phyloP scores from a whole-genome alignment of 2,113 vertebrate species.

The Corythaeola cristata region DNA sequence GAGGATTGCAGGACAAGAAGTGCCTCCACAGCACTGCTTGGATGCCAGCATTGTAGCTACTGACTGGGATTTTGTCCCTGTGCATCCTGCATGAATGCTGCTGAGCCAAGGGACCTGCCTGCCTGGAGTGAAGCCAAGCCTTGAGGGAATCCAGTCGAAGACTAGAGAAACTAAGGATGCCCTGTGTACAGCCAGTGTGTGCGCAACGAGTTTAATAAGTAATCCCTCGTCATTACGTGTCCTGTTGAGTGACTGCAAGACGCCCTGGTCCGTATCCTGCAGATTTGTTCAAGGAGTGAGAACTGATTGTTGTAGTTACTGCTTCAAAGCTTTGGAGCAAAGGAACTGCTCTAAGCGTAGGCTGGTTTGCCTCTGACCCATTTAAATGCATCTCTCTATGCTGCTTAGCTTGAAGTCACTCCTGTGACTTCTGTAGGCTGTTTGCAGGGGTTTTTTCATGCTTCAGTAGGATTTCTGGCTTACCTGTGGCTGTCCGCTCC shows the following conservation, averaged over 20 bases:
- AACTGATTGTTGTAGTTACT: not conserved
- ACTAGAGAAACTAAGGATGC: not conserved
- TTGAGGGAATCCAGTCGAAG: not conserved
- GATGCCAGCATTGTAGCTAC: not conserved
- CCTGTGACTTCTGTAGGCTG: not conserved
- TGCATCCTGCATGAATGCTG: not conserved
- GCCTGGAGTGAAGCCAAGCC: not conserved
- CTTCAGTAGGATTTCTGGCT: not conserved
- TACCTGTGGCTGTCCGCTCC: not conserved
- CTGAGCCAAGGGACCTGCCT: not conserved
- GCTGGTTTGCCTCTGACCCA: not conserved
- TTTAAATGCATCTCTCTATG: not conserved
- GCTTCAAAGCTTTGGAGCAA: not conserved
- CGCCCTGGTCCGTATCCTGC: not conserved
- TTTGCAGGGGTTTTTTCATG: not conserved
- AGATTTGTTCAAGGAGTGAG: not conserved
- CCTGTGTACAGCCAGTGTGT: not conserved
- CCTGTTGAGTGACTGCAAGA: not conserved
- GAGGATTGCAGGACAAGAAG: not conserved
- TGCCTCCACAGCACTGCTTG: rapidly evolving
- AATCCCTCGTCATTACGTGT: not conserved
- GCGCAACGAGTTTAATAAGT: not conserved
- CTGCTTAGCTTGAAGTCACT: not conserved
- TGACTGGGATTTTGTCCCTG: not conserved
- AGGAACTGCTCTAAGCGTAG: not conserved